Conservation (phyloP, 2,888 invertebrate genomes). For the Hyalella azteca region DNA sequence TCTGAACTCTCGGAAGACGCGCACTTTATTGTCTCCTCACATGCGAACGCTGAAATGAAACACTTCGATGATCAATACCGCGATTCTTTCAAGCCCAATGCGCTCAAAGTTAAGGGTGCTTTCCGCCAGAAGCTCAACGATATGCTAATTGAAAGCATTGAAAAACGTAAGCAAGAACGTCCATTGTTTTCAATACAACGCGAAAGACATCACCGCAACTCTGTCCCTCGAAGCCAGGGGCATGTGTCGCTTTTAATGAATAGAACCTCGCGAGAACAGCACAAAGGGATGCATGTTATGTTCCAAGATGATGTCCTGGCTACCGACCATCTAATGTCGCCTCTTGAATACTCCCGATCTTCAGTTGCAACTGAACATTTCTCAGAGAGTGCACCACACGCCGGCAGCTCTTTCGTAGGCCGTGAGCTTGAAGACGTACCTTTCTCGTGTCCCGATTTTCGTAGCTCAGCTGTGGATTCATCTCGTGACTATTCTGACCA, state of each 20-base stretch:
- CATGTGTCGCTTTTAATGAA: neutral
- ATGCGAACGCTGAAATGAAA: neutral
- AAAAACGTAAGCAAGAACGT: neutral
- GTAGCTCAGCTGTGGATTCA: neutral
- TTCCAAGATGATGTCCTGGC: conserved; percentile 23
- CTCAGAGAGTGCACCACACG: neutral
- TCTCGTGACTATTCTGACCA: neutral
- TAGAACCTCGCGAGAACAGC: conserved; percentile 3
- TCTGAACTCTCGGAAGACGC: conserved; percentile 2
- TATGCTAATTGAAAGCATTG: conserved; percentile 24
- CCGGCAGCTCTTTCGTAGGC: neutral
- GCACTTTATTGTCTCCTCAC: conserved; percentile 2
- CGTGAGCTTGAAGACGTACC: neutral
- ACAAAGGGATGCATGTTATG: neutral
- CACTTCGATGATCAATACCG: neutral
- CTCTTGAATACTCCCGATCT: neutral
- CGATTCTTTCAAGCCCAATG: neutral
- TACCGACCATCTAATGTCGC: neutral
- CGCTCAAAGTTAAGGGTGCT: conserved; percentile 1
- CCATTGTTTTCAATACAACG: conserved; percentile 10
- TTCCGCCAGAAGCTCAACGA: conserved; percentile 13
- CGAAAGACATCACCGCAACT: neutral
- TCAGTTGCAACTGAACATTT: neutral
- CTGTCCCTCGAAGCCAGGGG: neutral
- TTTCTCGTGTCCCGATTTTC: neutral